Conservation (phyloP, 2,888 invertebrate species). For the Rhopalosiphum nymphaeae region DNA sequence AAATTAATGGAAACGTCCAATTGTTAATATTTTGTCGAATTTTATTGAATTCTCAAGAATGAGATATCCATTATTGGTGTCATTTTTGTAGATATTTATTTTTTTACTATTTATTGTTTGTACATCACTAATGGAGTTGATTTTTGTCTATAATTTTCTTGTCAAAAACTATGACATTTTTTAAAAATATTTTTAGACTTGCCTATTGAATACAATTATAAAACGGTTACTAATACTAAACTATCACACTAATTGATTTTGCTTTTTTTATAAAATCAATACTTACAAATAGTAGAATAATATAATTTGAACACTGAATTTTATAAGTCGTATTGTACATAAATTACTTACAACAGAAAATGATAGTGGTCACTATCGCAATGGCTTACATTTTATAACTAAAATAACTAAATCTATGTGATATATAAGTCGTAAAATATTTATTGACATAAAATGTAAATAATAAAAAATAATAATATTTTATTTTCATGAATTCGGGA, state of each 20-base stretch:
- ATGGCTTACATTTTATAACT: background rate
- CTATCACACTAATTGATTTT: background rate
- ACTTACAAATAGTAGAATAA: too few species aligned
- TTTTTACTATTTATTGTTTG: background rate
- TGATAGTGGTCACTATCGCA: background rate
- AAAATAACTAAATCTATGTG: background rate
- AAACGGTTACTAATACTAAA: background rate
- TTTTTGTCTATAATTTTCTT: background rate
- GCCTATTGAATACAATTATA: background rate
- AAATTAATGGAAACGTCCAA: background rate
- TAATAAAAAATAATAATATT: background rate
- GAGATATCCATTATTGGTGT: background rate
- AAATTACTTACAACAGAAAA: background rate
- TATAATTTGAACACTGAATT: background rate
- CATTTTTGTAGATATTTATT: background rate
- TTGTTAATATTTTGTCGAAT: background rate
- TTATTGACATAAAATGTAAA: background rate
- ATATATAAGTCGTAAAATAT: too few species aligned
- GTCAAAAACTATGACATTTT: background rate
- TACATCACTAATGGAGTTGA: background rate
- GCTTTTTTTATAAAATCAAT: background rate
- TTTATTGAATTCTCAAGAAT: background rate
- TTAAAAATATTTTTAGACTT: background rate
- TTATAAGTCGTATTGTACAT: background rate
- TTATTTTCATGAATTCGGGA: background rate